Conservation (phyloP, 35 echinoderm and acorn worm genomes). For the Heliocidaris tuberculata region DNA sequence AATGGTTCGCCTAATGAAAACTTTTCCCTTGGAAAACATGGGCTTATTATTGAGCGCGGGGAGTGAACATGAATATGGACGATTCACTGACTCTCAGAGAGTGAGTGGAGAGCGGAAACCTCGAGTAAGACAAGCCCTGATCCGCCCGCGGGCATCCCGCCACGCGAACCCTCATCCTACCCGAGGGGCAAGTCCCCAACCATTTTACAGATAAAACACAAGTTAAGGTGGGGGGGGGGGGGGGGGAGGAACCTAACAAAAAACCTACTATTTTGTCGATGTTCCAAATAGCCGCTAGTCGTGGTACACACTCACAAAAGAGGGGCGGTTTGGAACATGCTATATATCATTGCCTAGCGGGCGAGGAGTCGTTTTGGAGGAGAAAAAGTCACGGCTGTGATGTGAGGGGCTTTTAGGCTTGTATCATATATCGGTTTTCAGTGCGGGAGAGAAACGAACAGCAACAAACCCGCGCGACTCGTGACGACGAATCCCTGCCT, state of each 20-base stretch:
- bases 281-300: constrained; percentile 51
- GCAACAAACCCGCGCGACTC: constrained; percentile 40
- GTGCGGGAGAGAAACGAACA: constrained; percentile 33
- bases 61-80: constrained; percentile 48
- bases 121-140: constrained; percentile 41
- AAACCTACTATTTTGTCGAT: constrained; percentile 23
- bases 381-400: constrained; percentile 45
- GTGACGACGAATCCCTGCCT: constrained; percentile 32
- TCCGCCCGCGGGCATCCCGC: constrained; percentile 39
- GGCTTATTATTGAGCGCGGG: constrained; percentile 39
- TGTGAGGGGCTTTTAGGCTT: constrained; percentile 51
- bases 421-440: constrained; percentile 50
- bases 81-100: constrained; percentile 3
- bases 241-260: constrained; percentile 23
- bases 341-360: constrained; percentile 35
- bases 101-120: constrained; percentile 42
- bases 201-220: constrained; percentile 7
- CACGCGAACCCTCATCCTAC: constrained; percentile 18
- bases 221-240: neutral
- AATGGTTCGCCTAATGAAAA: constrained; percentile 53
- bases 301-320: neutral
- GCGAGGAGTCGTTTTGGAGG: constrained; percentile 20
- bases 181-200: constrained; percentile 25
- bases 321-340: constrained; percentile 11
- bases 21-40: constrained; percentile 42